These are phyloP conservation scores for Prionace glauca DNA, from an alignment of 2,797 vertebrate species.

Conservation along the genomic window DNA sequence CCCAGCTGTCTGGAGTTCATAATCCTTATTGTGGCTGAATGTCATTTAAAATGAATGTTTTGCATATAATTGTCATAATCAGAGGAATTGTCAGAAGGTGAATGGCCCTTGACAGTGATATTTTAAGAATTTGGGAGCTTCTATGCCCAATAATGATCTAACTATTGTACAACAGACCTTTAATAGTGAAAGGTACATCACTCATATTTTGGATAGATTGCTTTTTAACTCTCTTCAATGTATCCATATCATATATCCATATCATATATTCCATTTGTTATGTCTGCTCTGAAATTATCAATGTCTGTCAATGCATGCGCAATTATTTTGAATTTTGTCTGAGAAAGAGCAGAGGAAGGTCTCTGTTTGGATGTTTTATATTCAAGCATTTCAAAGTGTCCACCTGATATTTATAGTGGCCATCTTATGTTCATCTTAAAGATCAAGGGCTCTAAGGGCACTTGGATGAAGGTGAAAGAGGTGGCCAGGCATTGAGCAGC, in stretches of 20 bases:
- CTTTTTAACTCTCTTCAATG: too few relatives aligned
- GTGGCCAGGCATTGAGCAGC: too few relatives aligned
- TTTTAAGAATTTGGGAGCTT: background rate
- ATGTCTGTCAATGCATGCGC: background rate
- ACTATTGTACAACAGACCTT: background rate
- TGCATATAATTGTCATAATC: conserved; percentile 23
- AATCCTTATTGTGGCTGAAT: background rate
- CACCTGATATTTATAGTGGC: background rate
- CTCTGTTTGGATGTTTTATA: background rate
- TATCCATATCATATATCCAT: background rate
- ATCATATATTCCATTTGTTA: background rate
- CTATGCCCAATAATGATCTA: background rate
- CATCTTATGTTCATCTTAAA: background rate
- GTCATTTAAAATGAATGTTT: background rate
- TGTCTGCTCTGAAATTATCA: background rate
- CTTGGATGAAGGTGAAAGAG: too few relatives aligned
- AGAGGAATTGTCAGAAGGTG: background rate
- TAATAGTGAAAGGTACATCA: background rate
- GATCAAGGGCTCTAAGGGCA: background rate
- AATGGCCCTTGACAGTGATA: background rate
- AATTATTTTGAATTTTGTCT: background rate
- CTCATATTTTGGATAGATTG: background rate
- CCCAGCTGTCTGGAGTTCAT: background rate
- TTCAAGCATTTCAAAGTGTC: background rate
- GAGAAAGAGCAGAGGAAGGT: background rate